Conservation (phyloP, 2,797 vertebrate genomes). For the Sebastes vulpes region DNA sequence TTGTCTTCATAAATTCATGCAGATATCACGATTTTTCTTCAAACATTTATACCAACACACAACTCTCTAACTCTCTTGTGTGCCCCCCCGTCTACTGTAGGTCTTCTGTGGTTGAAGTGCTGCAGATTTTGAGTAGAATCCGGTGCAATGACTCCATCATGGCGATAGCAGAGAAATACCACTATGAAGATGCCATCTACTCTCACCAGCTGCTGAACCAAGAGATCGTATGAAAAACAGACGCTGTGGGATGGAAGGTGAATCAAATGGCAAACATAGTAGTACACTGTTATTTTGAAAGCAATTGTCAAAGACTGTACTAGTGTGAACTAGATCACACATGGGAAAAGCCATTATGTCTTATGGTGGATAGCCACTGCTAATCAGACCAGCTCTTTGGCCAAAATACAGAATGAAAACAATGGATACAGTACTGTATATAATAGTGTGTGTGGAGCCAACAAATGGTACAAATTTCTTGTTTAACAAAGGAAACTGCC, state of each 20-base stretch:
- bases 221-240: slow-evolving; percentile 44
- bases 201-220: slow-evolving; percentile 78
- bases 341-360: background rate
- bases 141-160: slow-evolving; percentile 86
- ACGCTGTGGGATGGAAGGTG: background rate
- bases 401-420: background rate
- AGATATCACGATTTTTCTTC: background rate
- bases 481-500: background rate
- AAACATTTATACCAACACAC: background rate
- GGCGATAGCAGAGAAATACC: slow-evolving; percentile 85
- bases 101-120: slow-evolving; percentile 79
- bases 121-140: slow-evolving; percentile 88
- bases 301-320: background rate
- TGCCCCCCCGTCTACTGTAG: slow-evolving; percentile 33
- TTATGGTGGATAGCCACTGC: background rate
- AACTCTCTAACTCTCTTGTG: background rate
- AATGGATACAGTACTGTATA: background rate
- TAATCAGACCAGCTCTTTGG: background rate
- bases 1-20: background rate
- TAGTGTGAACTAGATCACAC: background rate
- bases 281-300: background rate
- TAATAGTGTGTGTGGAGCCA: background rate
- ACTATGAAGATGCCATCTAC: slow-evolving; percentile 85
- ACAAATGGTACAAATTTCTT: background rate
- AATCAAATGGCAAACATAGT: background rate